These are phyloP conservation scores for Plectropomus leopardus DNA, from an alignment of 2,113 vertebrate species.

Conservation along the genomic window DNA sequence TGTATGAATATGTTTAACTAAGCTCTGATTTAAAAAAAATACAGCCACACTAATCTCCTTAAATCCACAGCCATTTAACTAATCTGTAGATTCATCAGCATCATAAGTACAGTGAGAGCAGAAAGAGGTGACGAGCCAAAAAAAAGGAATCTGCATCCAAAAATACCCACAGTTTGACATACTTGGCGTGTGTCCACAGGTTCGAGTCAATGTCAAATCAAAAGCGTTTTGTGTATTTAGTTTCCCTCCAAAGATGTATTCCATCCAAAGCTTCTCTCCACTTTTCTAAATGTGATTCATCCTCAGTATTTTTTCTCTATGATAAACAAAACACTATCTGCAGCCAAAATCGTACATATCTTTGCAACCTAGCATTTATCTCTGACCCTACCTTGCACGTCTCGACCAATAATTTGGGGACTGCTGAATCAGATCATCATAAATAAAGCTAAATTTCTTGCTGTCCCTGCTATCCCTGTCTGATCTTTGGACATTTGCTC, in stretches of 20 bases:
- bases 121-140: conserved; percentile 18
- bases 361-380: background rate
- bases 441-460: conserved; percentile 10
- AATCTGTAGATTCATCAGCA: conserved; percentile 53
- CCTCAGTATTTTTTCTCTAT: background rate
- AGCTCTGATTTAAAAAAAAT: conserved; percentile 30
- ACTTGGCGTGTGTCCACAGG: background rate
- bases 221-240: conserved; percentile 10
- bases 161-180: conserved; percentile 32
- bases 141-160: background rate
- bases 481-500: conserved; percentile 2
- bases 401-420: background rate
- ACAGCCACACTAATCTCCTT: conserved; percentile 49
- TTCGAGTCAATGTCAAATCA: conserved; percentile 11
- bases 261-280: background rate
- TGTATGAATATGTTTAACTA: conserved; percentile 48
- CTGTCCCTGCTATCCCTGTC: background rate
- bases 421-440: conserved; percentile 24
- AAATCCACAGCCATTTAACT: conserved; percentile 45
- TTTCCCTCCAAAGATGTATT: background rate
- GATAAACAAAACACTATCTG: conserved; percentile 35
- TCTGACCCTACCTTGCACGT: background rate
- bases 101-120: conserved; percentile 29
- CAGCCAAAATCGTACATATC: conserved; percentile 18
- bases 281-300: background rate